Evolutionary conservation across 2,888 invertebrate species (phyloP).

Genomic region (Pterostichus niger): DNA sequence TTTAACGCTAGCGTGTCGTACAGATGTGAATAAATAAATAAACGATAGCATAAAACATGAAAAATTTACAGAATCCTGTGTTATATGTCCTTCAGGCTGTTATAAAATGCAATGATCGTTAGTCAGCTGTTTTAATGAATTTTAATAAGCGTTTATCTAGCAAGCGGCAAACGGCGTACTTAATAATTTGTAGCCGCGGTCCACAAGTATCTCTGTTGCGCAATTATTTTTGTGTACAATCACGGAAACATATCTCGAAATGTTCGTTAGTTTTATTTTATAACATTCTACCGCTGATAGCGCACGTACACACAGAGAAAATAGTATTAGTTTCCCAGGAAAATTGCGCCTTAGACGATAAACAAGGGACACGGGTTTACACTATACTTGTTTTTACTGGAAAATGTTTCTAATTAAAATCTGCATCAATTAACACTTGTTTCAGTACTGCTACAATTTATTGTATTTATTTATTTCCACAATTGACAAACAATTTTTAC

Average conservation of each 20-base stretch:
- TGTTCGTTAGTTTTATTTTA: no score
- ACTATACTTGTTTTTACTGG: no score
- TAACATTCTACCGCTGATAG: neutral
- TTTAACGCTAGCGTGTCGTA: no score
- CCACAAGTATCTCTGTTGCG: slow-evolving; percentile 14
- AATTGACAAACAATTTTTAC: no score
- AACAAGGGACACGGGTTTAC: no score
- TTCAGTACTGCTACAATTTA: no score
- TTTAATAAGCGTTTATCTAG: slow-evolving; percentile 36
- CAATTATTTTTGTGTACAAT: slow-evolving; percentile 28
- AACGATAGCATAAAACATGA: no score
- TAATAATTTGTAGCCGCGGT: slow-evolving; percentile 23
- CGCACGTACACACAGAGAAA: neutral
- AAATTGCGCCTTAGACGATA: no score
- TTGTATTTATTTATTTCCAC: no score
- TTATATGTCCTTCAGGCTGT: neutral
- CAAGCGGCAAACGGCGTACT: slow-evolving; percentile 18
- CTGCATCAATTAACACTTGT: no score
- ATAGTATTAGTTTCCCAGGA: neutral
- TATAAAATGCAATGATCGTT: slow-evolving; percentile 24
- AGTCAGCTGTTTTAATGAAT: slow-evolving; percentile 41
- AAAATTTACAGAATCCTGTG: neutral
- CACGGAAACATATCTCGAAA: neutral
- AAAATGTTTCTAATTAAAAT: no score
- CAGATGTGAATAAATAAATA: no score